Conservation (phyloP, 2,113 vertebrate species). For the Pseudopodoces humilis region DNA sequence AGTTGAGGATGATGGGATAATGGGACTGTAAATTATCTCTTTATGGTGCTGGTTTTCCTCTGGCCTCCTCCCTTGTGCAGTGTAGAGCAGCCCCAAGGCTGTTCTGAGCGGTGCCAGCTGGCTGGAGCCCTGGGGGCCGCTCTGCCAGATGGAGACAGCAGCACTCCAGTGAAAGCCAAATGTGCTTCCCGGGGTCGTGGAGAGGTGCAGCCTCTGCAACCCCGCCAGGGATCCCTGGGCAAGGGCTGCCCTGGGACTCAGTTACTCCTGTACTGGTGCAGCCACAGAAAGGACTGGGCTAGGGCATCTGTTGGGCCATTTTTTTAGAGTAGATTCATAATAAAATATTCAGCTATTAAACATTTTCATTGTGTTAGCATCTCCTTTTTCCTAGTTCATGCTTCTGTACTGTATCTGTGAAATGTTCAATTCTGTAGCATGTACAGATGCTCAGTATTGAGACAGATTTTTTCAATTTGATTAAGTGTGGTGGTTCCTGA, state of each 20-base stretch:
- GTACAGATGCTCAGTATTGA: neutral
- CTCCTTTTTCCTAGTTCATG: neutral
- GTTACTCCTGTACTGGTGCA: neutral
- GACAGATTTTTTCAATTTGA: neutral
- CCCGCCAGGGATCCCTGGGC: neutral
- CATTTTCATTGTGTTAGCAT: neutral
- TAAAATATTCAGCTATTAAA: neutral
- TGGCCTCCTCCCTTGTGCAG: neutral
- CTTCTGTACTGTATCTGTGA: neutral
- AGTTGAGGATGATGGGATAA: conserved; percentile 23
- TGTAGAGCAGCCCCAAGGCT: conserved; percentile 24
- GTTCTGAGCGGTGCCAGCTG: conserved; percentile 17
- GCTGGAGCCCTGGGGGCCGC: conserved; percentile 14
- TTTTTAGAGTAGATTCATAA: neutral
- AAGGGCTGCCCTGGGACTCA: neutral
- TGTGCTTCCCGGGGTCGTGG: neutral
- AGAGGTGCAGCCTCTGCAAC: neutral
- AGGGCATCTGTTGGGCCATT: rapidly evolving
- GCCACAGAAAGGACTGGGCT: neutral
- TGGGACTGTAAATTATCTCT: conserved; percentile 41
- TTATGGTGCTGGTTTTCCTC: conserved; percentile 19
- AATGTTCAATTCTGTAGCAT: neutral
- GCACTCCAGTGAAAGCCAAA: neutral
- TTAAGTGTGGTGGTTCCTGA: neutral
- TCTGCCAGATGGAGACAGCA: conserved; percentile 49